A percentile compares a stretch with the other conserved stretches of the same genome.
These are phyloP conservation scores for Sycophaga agraensis DNA, from an alignment of 1,140 invertebrate species.

Conservation along the genomic window DNA sequence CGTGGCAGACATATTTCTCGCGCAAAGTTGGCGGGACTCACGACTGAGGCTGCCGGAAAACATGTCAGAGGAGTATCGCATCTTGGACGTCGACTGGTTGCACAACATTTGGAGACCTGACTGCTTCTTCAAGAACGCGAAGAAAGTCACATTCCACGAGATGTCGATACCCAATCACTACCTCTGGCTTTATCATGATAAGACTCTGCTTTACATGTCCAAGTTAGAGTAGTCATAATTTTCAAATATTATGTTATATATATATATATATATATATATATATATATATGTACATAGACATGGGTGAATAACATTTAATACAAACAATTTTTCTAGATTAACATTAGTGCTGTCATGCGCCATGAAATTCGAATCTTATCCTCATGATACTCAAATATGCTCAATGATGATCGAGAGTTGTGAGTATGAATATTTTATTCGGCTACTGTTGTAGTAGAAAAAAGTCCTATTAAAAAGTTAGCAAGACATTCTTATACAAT, in stretches of 20 bases:
- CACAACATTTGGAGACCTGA: slow-evolving; percentile 90
- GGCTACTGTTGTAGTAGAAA: too few relatives aligned
- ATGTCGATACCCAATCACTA: slow-evolving; percentile 95
- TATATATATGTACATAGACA: too few relatives aligned
- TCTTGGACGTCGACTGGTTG: slow-evolving; percentile 86
- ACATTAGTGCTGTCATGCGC: slow-evolving; percentile 86
- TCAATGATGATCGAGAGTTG: slow-evolving; percentile 90
- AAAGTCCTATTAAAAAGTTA: too few relatives aligned
- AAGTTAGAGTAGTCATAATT: too few relatives aligned
- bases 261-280: too few relatives aligned
- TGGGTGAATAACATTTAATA: background rate
- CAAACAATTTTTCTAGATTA: slow-evolving; percentile 63
- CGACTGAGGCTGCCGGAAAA: slow-evolving; percentile 82
- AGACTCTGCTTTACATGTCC: slow-evolving; percentile 87
- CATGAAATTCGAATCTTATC: slow-evolving; percentile 92
- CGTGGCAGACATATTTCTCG: slow-evolving; percentile 88
- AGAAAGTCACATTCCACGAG: slow-evolving; percentile 89
- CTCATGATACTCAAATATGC: slow-evolving; percentile 86
- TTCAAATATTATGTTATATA: too few relatives aligned
- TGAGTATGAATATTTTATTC: too few relatives aligned
- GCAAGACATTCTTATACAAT: too few relatives aligned
- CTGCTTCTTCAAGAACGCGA: slow-evolving; percentile 91
- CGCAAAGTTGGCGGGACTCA: slow-evolving; percentile 88
- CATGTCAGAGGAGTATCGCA: slow-evolving; percentile 89
- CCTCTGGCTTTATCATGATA: slow-evolving; percentile 87